Evolutionary conservation across 2,888 invertebrate genomes (phyloP).

Genomic region (Agrochola lychnidis): DNA sequence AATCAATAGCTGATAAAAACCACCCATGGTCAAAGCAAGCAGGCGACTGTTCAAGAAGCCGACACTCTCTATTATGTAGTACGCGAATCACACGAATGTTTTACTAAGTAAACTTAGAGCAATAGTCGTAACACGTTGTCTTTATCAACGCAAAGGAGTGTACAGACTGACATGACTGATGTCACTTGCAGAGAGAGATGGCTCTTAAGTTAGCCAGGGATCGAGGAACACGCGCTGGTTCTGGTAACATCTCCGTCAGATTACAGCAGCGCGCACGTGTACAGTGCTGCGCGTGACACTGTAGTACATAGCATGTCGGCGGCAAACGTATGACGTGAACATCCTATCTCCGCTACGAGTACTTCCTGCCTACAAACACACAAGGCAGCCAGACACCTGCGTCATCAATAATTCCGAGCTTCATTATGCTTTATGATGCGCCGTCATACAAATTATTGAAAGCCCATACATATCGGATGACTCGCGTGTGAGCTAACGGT

Average conservation of each 20-base stretch:
- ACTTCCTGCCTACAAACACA: slow-evolving; percentile 40
- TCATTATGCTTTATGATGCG: slow-evolving; percentile 62
- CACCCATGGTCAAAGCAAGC: background rate
- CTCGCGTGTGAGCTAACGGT: slow-evolving; percentile 63
- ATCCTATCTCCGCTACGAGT: slow-evolving; percentile 19
- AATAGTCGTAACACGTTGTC: background rate
- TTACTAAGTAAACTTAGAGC: background rate
- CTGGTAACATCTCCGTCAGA: background rate
- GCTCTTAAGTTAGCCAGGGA: no score
- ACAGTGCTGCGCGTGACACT: background rate
- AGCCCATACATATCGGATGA: slow-evolving; percentile 66
- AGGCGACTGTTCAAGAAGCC: background rate
- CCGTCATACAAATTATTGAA: slow-evolving; percentile 66
- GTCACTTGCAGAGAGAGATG: background rate
- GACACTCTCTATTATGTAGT: background rate
- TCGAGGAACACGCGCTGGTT: background rate
- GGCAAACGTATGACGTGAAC: background rate
- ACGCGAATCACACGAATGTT: background rate
- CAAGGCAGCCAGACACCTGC: slow-evolving; percentile 51
- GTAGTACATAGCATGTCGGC: background rate
- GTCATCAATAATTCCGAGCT: slow-evolving; percentile 60
- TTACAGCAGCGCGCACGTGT: background rate
- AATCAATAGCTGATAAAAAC: no score
- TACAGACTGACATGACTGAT: background rate
- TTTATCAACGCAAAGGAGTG: background rate